Evolutionary conservation across 2,888 invertebrate species (phyloP).

Genomic region (Emmelina monodactyla): DNA sequence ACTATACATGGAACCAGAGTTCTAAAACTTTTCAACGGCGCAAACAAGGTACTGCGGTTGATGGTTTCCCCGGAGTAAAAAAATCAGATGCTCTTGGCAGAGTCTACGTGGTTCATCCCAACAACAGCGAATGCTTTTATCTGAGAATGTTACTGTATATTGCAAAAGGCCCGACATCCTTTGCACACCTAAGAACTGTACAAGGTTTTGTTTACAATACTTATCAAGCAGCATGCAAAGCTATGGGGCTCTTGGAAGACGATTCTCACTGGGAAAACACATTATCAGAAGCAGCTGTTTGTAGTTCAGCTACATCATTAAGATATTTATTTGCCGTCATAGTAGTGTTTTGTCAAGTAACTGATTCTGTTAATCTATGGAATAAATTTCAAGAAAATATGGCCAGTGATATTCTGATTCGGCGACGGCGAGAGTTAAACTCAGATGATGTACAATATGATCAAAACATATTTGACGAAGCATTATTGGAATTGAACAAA

Average conservation of each 20-base stretch:
- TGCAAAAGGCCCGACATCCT: conserved; percentile 23
- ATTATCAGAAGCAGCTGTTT: conserved; percentile 19
- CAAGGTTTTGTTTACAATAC: conserved; percentile 17
- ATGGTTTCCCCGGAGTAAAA: conserved; percentile 16
- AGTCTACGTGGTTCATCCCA: conserved; percentile 16
- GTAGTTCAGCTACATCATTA: conserved; percentile 17
- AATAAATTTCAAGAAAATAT: conserved; percentile 19
- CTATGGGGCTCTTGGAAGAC: conserved; percentile 20
- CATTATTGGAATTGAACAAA: conserved; percentile 18
- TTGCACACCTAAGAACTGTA: conserved; percentile 17
- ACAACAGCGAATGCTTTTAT: conserved; percentile 17
- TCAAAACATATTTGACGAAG: conserved; percentile 19
- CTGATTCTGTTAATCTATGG: conserved; percentile 17
- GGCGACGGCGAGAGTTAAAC: conserved; percentile 17
- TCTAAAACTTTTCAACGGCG: conserved; percentile 11
- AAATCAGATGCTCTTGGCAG: conserved; percentile 17
- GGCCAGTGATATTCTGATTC: conserved; percentile 19
- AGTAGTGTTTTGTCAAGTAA: conserved; percentile 17
- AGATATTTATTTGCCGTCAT: conserved; percentile 19
- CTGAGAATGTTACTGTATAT: conserved; percentile 18
- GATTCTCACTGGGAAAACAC: conserved; percentile 21
- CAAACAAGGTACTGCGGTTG: conserved; percentile 14
- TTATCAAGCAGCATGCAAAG: conserved; percentile 16
- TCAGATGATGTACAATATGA: conserved; percentile 19
- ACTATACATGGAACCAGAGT: conserved; percentile 14